phyloP scores from a whole-genome alignment of 1,140 invertebrate species.

The Thaumetopoea pityocampa region DNA sequence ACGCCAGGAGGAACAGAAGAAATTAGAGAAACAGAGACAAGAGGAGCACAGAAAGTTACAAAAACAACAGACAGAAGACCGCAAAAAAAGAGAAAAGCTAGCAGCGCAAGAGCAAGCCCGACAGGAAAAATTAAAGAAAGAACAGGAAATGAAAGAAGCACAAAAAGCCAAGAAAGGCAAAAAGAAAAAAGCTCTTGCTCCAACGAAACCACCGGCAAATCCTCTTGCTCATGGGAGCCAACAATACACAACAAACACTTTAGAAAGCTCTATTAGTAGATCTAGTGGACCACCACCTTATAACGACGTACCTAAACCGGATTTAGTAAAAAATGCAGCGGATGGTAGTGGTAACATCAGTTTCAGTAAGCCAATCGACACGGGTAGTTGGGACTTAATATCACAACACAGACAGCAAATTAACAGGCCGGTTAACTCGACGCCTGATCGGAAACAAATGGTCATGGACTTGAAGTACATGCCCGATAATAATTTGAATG shows the following conservation, averaged over 20 bases:
- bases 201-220: constrained; percentile 15
- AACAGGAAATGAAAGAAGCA: constrained; percentile 33
- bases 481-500: constrained; percentile 20
- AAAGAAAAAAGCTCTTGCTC: constrained; percentile 26
- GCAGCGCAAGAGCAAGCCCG: constrained; percentile 39
- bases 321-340: constrained; percentile 17
- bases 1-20: constrained; percentile 44
- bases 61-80: constrained; percentile 34
- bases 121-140: constrained; percentile 41
- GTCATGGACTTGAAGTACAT: constrained; percentile 46
- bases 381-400: constrained; percentile 68
- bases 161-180: constrained; percentile 28
- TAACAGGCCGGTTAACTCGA: constrained; percentile 20
- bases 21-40: constrained; percentile 38
- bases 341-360: constrained; percentile 39
- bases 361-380: constrained; percentile 36
- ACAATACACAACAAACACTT: constrained; percentile 41
- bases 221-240: constrained; percentile 15
- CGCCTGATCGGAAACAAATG: constrained; percentile 24
- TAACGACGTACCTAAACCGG: constrained; percentile 17
- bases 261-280: constrained; percentile 59
- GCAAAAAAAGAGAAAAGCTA: constrained; percentile 43
- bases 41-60: constrained; percentile 45
- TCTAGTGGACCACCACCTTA: constrained; percentile 57
- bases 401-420: constrained; percentile 62